Conservation (phyloP, 2,888 invertebrate genomes). For the Zele albiditarsus region DNA sequence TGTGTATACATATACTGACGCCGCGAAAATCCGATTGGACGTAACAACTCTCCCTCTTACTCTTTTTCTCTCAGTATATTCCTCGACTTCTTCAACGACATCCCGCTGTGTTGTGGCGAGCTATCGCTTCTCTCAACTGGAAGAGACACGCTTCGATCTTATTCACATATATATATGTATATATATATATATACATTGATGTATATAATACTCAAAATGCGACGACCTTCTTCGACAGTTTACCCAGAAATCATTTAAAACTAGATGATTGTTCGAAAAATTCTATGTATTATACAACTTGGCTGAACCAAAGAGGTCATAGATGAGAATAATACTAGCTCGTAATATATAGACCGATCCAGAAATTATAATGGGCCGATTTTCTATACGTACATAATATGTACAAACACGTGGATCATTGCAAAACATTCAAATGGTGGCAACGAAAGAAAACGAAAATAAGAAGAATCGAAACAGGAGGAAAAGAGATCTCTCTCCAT, state of each 20-base stretch:
- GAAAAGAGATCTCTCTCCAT: neutral
- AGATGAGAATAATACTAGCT: constrained; percentile 21
- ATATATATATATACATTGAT: neutral
- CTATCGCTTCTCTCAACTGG: neutral
- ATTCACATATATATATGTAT: neutral
- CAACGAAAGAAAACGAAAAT: neutral
- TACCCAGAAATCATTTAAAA: constrained; percentile 34
- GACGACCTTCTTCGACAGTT: constrained; percentile 16
- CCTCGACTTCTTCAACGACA: neutral
- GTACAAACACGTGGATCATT: constrained; percentile 5
- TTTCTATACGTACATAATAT: neutral
- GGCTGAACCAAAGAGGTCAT: neutral
- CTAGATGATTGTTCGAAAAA: constrained; percentile 4
- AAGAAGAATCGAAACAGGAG: neutral
- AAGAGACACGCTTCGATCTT: constrained; percentile 14
- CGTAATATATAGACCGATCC: constrained; percentile 35
- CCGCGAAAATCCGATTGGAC: constrained; percentile 24
- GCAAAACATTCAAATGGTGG: neutral
- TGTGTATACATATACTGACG: constrained; percentile 1
- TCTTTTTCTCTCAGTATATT: neutral
- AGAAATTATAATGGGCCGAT: constrained; percentile 36
- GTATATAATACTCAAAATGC: neutral
- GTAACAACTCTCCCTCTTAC: neutral
- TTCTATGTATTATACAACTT: neutral
- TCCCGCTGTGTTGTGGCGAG: neutral